phyloP scores from a whole-genome alignment of 2,113 vertebrate genomes.

The Cairina moschata region DNA sequence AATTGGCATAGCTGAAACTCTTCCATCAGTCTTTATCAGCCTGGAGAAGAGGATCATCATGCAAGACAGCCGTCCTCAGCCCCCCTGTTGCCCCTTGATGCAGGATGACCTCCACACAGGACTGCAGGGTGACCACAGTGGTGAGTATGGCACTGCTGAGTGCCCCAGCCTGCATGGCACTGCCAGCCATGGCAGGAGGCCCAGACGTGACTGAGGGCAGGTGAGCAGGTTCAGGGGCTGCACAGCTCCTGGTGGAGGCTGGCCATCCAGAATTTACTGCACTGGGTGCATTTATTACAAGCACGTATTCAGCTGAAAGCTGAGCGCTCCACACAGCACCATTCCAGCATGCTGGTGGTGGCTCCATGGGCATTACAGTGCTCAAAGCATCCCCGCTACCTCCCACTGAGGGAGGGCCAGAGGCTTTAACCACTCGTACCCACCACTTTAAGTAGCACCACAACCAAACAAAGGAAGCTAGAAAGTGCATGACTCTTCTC shows the following conservation, averaged over 20 bases:
- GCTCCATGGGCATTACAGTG: background rate
- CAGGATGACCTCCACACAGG: too few species aligned
- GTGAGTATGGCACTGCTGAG: background rate
- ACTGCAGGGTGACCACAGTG: background rate
- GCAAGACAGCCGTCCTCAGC: background rate
- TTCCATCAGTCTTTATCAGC: background rate
- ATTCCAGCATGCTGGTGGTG: accelerated
- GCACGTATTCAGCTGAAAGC: background rate
- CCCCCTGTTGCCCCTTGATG: too few species aligned
- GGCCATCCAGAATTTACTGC: too few species aligned
- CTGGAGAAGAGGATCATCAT: background rate
- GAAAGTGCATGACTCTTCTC: background rate
- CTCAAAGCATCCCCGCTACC: background rate
- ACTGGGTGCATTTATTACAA: accelerated
- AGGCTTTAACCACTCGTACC: background rate
- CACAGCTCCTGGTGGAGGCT: background rate
- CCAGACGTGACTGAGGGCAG: accelerated
- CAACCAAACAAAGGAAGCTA: background rate
- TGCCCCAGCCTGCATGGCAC: too few species aligned
- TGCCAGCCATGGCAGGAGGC: background rate
- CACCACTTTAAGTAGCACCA: too few species aligned
- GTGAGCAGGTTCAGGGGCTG: background rate
- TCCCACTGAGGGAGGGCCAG: background rate
- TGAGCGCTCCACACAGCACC: background rate
- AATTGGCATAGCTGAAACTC: background rate